Evolutionary conservation across 2,797 vertebrate genomes (phyloP).

Genomic region (Sylvilagus floridanus): DNA sequence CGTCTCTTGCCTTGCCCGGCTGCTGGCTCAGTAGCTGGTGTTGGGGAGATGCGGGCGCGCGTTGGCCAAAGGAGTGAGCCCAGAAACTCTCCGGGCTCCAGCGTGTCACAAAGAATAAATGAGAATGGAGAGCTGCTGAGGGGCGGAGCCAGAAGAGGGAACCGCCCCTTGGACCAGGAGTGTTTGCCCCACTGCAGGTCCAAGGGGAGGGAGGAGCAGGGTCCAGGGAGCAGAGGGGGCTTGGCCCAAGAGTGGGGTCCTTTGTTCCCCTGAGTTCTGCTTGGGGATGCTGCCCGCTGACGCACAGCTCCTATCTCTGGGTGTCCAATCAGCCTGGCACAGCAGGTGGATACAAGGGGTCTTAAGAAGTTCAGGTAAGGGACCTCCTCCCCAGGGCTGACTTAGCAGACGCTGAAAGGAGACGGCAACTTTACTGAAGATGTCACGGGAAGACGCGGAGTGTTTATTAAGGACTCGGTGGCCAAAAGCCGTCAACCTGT

Average conservation of each 20-base stretch:
- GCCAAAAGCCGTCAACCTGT: neutral
- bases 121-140: neutral
- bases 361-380: too few relatives aligned
- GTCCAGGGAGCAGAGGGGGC: too few relatives aligned
- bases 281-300: neutral
- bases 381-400: too few relatives aligned
- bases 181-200: neutral
- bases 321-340: accelerated
- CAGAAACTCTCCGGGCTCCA: too few relatives aligned
- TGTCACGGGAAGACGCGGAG: neutral
- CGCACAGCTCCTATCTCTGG: neutral
- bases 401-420: neutral
- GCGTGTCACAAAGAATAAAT: neutral
- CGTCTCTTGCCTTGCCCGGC: neutral
- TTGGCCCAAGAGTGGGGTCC: too few relatives aligned
- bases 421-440: neutral
- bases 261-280: accelerated
- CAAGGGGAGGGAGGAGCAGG: neutral
- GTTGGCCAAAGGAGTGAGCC: accelerated
- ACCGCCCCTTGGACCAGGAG: neutral
- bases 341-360: accelerated
- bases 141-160: neutral
- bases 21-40: too few relatives aligned
- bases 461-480: neutral
- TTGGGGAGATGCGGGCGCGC: neutral